Base-by-base conservation (phyloP, 2,888 invertebrate genomes). In the Spodoptera picta region DNA sequence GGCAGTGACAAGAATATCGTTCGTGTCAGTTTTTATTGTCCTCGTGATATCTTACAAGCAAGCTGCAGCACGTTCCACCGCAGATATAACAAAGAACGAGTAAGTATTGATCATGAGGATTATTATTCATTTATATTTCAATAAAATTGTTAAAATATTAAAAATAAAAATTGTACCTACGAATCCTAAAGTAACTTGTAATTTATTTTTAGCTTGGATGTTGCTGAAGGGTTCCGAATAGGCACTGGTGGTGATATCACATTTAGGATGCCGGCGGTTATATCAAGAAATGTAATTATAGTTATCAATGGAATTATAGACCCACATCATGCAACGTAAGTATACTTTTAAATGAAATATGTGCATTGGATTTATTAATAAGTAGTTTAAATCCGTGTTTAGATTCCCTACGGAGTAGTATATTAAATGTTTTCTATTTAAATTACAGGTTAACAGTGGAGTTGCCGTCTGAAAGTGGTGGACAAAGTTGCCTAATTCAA, bases 51-150 rank as follows among this genome's bases (percentile, higher is more conserved):
- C 69, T 54, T 58, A 64, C 36, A 76, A 73, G 48, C 65, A 58
- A 69, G 81, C 82, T 65, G 62, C 60, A 60, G 83, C 85, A 83
- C 82, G 79, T 81, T 70, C 85, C 31, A 7, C 43, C 27, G 71
- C 12, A 61, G 63, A 53, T 11, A 27, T 64, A 48, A 52, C 59
- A 59, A 48, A 51, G 23, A 70, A 73, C 65, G 60, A 46, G 79
- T 80, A 75, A 41, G 81, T 77, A 52, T 46, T 57, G 11, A 36
- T 24, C n/a, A 12, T 41, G 43, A 50, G 7, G 7, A 36, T 36
- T 36, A 6, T 36, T 9, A 36, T 36, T 36, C 6, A 5, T 36
- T 7, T 9, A 36, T 36, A 36, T 36, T 7, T 36, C 0, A 2
- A 36, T 36, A 6, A 9, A 36, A 19, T 53, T 14, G 4, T 7